Evolutionary conservation across 2,113 vertebrate species (phyloP).

Genomic region (Chloropsis hardwickii): DNA sequence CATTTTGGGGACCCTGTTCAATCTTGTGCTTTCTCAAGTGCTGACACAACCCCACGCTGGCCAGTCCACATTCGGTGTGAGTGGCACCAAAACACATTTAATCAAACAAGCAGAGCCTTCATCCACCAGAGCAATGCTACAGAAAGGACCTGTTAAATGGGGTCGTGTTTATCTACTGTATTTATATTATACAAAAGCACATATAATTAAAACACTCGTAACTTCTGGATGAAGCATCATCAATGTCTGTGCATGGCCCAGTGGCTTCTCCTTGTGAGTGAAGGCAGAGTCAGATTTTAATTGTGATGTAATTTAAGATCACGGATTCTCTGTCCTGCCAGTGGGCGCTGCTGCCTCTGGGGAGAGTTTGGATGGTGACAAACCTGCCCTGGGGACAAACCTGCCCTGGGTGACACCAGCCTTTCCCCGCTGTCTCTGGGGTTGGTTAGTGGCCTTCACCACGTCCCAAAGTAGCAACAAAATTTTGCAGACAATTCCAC

Average conservation of each 20-base stretch:
- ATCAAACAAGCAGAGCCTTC: neutral
- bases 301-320: neutral
- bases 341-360: neutral
- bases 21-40: neutral
- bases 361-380: neutral
- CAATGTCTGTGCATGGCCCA: accelerated
- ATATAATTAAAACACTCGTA: neutral
- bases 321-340: neutral
- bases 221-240: neutral
- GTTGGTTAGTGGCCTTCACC: neutral
- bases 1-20: neutral
- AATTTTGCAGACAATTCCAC: neutral
- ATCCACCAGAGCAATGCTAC: neutral
- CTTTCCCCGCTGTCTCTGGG: neutral
- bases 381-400: neutral
- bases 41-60: accelerated
- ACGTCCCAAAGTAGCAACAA: accelerated
- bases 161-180: neutral
- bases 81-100: neutral
- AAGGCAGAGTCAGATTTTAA: neutral
- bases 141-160: neutral
- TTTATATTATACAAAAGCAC: neutral
- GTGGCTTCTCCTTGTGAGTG: neutral
- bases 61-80: accelerated
- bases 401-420: neutral